A percentile compares a stretch with the other conserved stretches of the same genome.
phyloP scores from a whole-genome alignment of 1,140 invertebrate species.

The Propsilocerus akamusi region DNA sequence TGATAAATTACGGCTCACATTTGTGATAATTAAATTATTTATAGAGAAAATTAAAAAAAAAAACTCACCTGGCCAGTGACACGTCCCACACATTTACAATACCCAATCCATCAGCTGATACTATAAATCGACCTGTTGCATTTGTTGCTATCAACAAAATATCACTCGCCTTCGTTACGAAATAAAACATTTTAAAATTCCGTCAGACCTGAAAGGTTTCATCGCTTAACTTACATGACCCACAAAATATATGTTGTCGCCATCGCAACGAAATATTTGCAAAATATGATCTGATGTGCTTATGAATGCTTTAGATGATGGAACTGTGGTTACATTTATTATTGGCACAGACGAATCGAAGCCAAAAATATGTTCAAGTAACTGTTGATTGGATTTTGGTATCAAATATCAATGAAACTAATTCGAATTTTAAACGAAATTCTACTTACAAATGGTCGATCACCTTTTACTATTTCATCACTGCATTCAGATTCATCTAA shows the following conservation, averaged over 20 bases:
- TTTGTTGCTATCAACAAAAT: background rate
- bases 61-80: background rate
- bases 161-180: background rate
- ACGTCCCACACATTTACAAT: background rate
- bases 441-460: background rate
- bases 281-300: background rate
- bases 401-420: background rate
- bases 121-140: background rate
- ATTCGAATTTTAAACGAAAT: background rate
- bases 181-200: too few species aligned
- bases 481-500: background rate
- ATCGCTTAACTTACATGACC: background rate
- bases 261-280: background rate
- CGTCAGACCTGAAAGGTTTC: background rate
- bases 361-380: background rate
- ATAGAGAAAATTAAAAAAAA: too few species aligned
- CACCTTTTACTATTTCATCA: background rate
- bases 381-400: background rate
- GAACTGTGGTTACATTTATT: background rate
- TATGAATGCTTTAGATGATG: background rate
- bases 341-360: background rate
- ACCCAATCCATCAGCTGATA: background rate
- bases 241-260: background rate
- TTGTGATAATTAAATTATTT: too few species aligned
- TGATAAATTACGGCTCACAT: too few species aligned